These are phyloP conservation scores for Pseudobourletiella spinata DNA, from an alignment of 1,140 invertebrate species.

Conservation along the genomic window DNA sequence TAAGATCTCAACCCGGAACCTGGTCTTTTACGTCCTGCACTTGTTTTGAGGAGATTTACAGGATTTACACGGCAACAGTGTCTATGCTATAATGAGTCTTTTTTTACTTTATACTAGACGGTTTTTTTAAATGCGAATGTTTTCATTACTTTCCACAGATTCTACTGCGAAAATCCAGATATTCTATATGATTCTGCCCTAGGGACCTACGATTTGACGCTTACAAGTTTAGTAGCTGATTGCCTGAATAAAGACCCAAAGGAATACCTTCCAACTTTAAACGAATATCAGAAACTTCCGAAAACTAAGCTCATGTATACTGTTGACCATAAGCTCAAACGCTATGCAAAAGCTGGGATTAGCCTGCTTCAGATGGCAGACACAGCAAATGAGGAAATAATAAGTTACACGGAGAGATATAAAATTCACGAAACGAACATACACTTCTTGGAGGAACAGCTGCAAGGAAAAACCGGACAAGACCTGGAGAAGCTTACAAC, in stretches of 20 bases:
- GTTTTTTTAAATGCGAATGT: no score
- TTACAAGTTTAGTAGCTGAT: constrained; percentile 31
- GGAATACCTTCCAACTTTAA: constrained; percentile 34
- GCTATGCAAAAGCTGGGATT: constrained; percentile 21
- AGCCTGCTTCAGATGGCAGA: constrained; percentile 19
- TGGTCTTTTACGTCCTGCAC: no score
- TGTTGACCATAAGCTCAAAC: constrained; percentile 30
- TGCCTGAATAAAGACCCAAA: constrained; percentile 34
- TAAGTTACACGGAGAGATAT: constrained; percentile 28
- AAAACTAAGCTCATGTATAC: constrained; percentile 15
- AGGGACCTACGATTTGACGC: constrained; percentile 32
- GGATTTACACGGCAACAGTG: no score
- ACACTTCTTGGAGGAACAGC: not conserved
- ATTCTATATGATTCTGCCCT: constrained; percentile 31
- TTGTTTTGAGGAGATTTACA: no score
- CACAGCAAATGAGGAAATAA: constrained; percentile 16
- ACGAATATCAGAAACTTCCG: constrained; percentile 17
- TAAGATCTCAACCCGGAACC: no score
- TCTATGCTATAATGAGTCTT: no score
- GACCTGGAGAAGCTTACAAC: no score
- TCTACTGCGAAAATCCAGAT: constrained; percentile 34
- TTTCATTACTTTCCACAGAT: constrained; percentile 19
- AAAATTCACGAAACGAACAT: constrained; percentile 14
- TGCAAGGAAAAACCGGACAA: no score
- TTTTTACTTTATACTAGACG: no score